Base-by-base conservation (phyloP, 1,140 invertebrate species). In the Drosophila gunungcola region DNA sequence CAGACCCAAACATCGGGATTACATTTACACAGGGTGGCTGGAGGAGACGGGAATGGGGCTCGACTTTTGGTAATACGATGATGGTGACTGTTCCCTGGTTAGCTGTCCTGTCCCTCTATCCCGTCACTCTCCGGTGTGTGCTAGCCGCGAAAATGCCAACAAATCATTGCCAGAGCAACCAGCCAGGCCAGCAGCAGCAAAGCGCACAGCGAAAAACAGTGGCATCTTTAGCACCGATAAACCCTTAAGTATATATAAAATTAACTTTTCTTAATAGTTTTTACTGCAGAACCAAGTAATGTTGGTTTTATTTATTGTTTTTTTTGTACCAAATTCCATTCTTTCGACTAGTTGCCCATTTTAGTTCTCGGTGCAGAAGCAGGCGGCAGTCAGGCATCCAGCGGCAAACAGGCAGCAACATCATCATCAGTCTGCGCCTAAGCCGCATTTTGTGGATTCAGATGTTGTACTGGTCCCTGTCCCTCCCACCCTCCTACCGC, bases 391-490 rank as follows among this genome's bases (percentile, higher is more conserved):
- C 67, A 68, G 56, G 49, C 63, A 49, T 39, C 43, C 67, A 56
- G 41, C 32, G 42, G 29, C 64, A 41, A 72, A 21, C 64, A 43
- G 52, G 52, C 56, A 57, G 45, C 69, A 82, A 79, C 82, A 86
- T 88, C 82, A 86, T 88, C 82, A 86, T 86, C 72, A 74, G 72
- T 63, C 73, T 82, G 65, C 48, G 80, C 84, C 84, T 88, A 88
- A 88, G 84, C 84, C 84, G 84, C 84, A 88, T 88, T 88, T 89
- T 88, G 84, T 80, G 84, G 84, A 88, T 89, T 88, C 76, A 70
- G 61, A 84, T 80, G 73, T 68, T 80, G 78, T 78, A 42, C 36
- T 27, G 34, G 74, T 38, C 56, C 42, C 57, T 43, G 74, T 38
- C 56, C 42, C 57, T 43, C 58, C 43, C 46, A 29, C 11, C 53